Evolutionary conservation across 1,140 invertebrate species (phyloP).

Genomic region (Potamilus streckersoni): DNA sequence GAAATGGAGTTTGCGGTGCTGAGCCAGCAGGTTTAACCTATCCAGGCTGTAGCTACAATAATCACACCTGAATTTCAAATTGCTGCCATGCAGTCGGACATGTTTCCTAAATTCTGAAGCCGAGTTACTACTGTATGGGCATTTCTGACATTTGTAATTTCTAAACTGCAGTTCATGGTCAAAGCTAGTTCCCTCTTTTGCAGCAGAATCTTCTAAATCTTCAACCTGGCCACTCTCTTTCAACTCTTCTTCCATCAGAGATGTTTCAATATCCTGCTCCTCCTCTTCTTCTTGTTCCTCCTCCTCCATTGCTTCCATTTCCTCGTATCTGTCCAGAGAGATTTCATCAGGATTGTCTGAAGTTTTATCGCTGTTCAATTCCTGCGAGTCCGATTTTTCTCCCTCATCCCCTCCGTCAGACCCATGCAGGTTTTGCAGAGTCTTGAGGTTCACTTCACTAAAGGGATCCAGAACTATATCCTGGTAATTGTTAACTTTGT

Average conservation of each 20-base stretch:
- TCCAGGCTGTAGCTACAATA: constrained; percentile 52
- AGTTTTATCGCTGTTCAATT: background rate
- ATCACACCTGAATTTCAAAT: constrained; percentile 50
- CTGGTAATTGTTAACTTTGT: constrained; percentile 31
- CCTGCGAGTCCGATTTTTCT: background rate
- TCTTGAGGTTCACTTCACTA: constrained; percentile 29
- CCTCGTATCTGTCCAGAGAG: constrained; percentile 31
- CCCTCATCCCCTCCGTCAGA: constrained; percentile 6
- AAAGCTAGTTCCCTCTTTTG: constrained; percentile 31
- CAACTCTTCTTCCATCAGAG: constrained; percentile 28
- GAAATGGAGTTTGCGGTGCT: constrained; percentile 45
- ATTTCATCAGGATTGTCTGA: constrained; percentile 22
- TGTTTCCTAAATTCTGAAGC: constrained; percentile 43
- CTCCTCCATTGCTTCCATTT: constrained; percentile 20
- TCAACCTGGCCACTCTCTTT: constrained; percentile 9
- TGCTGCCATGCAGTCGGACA: constrained; percentile 38
- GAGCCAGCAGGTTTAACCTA: constrained; percentile 38
- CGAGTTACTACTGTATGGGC: constrained; percentile 50
- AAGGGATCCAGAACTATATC: constrained; percentile 49
- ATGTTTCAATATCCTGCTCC: constrained; percentile 30
- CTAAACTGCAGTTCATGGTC: constrained; percentile 35
- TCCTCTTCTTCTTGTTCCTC: constrained; percentile 30
- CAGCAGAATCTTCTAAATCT: constrained; percentile 19
- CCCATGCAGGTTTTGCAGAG: constrained; percentile 21
- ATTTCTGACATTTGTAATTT: constrained; percentile 43